Conservation (phyloP, 2,888 invertebrate genomes). For the Galerucella calmariensis region DNA sequence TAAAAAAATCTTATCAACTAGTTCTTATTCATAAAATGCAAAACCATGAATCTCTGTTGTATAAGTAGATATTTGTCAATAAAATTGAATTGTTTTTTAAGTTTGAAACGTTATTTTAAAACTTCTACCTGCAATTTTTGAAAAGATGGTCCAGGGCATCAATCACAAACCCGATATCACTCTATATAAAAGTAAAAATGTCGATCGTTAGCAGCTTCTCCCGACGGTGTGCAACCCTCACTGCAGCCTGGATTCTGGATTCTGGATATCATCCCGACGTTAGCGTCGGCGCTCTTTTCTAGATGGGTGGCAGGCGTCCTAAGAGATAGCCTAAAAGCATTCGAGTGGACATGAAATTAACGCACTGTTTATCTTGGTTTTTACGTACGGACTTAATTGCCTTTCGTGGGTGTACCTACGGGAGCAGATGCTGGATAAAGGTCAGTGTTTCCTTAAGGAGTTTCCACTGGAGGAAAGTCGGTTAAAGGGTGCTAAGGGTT, state of each 20-base stretch:
- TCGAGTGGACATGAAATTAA: slow-evolving; percentile 34
- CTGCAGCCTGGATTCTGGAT: slow-evolving; percentile 56
- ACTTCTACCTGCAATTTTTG: slow-evolving; percentile 41
- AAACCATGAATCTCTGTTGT: too few relatives aligned
- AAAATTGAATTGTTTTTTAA: too few relatives aligned
- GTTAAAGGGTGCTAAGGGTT: slow-evolving; percentile 3
- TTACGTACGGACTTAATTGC: slow-evolving; percentile 29
- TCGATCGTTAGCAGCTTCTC: slow-evolving; percentile 47
- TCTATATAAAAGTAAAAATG: not conserved
- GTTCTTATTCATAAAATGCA: too few relatives aligned
- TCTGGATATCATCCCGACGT: slow-evolving; percentile 48
- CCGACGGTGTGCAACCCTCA: slow-evolving; percentile 59
- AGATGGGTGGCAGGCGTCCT: slow-evolving; percentile 22
- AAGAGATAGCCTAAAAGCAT: slow-evolving; percentile 31
- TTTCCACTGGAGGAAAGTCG: slow-evolving; percentile 3
- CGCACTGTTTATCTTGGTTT: slow-evolving; percentile 36
- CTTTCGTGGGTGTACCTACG: slow-evolving; percentile 21
- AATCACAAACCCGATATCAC: slow-evolving; percentile 31
- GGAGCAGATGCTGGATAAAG: slow-evolving; percentile 25
- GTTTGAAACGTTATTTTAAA: too few relatives aligned
- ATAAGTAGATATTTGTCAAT: too few relatives aligned
- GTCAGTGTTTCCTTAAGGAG: slow-evolving; percentile 27
- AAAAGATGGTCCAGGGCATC: slow-evolving; percentile 34
- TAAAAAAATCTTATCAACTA: too few relatives aligned
- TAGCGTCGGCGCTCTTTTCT: slow-evolving; percentile 49